phyloP scores from a whole-genome alignment of 2,797 vertebrate species.

The Oreochromis mossambicus region DNA sequence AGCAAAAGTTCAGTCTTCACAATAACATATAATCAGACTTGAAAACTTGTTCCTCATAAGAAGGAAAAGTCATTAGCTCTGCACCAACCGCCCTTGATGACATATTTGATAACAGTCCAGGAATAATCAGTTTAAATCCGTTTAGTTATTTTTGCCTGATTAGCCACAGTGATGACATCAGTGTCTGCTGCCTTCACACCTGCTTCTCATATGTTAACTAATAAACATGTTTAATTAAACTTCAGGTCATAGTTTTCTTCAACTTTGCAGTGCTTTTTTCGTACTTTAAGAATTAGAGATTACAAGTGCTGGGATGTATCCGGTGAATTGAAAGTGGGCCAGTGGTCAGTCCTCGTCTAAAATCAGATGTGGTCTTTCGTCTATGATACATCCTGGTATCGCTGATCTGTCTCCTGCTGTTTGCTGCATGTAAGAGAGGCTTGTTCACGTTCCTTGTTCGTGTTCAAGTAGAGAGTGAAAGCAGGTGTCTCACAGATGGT shows the following conservation, averaged over 20 bases:
- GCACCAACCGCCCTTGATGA: background rate
- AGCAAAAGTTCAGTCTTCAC: background rate
- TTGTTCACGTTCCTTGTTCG: background rate
- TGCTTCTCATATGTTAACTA: background rate
- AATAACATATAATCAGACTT: background rate
- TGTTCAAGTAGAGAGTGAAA: background rate
- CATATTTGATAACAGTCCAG: background rate
- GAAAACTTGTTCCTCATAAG: background rate
- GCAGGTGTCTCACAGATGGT: background rate
- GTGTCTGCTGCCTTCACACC: background rate
- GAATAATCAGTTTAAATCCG: background rate
- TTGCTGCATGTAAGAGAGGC: background rate
- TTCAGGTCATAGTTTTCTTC: background rate
- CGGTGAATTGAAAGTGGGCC: background rate
- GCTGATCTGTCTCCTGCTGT: background rate
- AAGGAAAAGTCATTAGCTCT: background rate
- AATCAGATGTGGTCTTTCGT: background rate
- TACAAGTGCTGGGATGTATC: background rate
- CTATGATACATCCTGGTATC: background rate
- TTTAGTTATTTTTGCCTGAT: background rate
- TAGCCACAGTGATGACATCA: background rate
- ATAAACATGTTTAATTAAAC: background rate
- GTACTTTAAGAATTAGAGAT: background rate
- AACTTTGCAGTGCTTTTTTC: background rate
- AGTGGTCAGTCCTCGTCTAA: background rate